phyloP scores from a whole-genome alignment of 2,113 vertebrate genomes.

The Nicator chloris region DNA sequence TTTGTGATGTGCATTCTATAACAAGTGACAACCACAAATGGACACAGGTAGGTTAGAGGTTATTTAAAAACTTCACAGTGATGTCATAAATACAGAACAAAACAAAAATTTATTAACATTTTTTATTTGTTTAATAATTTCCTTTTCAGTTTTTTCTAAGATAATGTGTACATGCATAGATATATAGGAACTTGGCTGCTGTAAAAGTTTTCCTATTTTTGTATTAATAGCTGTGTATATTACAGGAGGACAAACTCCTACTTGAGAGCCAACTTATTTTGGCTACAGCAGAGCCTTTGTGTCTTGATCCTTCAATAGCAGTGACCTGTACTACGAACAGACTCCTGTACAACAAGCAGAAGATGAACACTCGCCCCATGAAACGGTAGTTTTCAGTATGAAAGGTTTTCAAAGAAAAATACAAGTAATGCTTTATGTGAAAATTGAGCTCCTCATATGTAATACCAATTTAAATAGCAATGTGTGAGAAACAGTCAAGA shows the following conservation, averaged over 20 bases:
- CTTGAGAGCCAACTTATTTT: constrained; percentile 97
- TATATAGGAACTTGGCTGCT: not conserved
- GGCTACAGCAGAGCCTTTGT: constrained; percentile 94
- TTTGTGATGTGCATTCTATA: constrained; percentile 97
- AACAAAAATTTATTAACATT: not conserved
- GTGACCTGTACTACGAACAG: constrained; percentile 95
- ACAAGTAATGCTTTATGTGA: not conserved
- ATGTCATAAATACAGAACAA: not conserved
- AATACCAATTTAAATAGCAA: not conserved
- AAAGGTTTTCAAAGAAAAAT: not conserved
- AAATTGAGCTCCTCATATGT: not conserved
- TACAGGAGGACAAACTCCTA: constrained; percentile 94
- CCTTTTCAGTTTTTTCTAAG: not conserved
- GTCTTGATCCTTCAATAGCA: constrained; percentile 96
- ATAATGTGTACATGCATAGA: accelerated
- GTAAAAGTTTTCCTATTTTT: not conserved
- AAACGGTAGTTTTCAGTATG: constrained; percentile 78
- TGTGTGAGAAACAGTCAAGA: not conserved
- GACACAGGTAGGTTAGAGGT: constrained; percentile 86
- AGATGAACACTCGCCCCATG: constrained; percentile 96
- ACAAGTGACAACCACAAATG: constrained; percentile 99
- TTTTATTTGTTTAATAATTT: not conserved
- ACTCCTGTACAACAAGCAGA: constrained; percentile 95
- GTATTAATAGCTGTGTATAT: not conserved
- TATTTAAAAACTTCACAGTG: not conserved